A percentile compares a stretch with the other conserved stretches of the same genome.
phyloP scores from a whole-genome alignment of 2,797 vertebrate species.

The Clarias laeviceps region DNA sequence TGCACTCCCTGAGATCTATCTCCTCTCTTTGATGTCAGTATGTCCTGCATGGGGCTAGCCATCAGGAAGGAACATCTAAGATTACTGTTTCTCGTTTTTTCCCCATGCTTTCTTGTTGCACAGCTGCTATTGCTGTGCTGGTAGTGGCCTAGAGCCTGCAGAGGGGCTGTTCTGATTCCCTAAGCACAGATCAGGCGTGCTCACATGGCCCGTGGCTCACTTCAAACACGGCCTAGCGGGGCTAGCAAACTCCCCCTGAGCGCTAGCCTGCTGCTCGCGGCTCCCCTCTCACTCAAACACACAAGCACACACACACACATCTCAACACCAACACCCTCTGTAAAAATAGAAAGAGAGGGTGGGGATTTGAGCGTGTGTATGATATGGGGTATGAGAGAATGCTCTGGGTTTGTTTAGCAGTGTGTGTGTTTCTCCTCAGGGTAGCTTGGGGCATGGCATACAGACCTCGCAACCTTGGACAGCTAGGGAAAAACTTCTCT shows the following conservation, averaged over 20 bases:
- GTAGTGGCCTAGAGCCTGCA: constrained; percentile 71
- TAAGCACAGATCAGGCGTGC: constrained; percentile 73
- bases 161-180: constrained; percentile 70
- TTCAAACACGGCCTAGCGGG: constrained; percentile 79
- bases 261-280: constrained; percentile 55
- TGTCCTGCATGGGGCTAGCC: constrained; percentile 52
- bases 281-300: constrained; percentile 24
- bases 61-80: constrained; percentile 61
- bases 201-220: constrained; percentile 78
- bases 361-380: constrained; percentile 42
- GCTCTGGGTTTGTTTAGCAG: constrained; percentile 26
- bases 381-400: constrained; percentile 46
- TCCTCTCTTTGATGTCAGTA: constrained; percentile 58
- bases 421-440: constrained; percentile 44
- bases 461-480: constrained; percentile 42
- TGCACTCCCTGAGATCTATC: constrained; percentile 52
- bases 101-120: constrained; percentile 49
- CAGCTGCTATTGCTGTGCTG: constrained; percentile 54
- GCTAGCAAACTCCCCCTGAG: constrained; percentile 68
- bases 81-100: constrained; percentile 58
- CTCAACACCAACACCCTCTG: constrained; percentile 41
- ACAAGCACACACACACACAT: not conserved
- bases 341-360: constrained; percentile 47
- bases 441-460: constrained; percentile 50
- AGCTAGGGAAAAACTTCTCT: constrained; percentile 48